Evolutionary conservation across 2,888 invertebrate species (phyloP).

Genomic region (Aromia moschata): DNA sequence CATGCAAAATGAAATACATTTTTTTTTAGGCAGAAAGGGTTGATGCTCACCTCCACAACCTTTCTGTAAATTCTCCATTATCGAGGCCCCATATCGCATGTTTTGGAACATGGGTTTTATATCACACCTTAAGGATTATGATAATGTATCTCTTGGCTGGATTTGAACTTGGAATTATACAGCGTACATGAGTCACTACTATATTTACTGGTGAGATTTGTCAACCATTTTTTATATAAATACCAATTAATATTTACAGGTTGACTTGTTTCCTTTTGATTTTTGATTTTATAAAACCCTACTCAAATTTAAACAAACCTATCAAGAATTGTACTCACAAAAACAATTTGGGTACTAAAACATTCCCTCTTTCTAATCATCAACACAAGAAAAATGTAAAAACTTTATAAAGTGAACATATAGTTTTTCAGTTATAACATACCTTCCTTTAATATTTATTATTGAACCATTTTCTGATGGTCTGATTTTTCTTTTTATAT

Average conservation of each 20-base stretch:
- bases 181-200: slow-evolving; percentile 96
- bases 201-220: slow-evolving; percentile 84
- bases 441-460: not conserved
- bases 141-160: slow-evolving; percentile 93
- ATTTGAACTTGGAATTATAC: slow-evolving; percentile 94
- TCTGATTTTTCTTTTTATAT: too few relatives aligned
- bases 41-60: slow-evolving; percentile 81
- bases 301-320: too few relatives aligned
- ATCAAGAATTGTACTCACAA: too few relatives aligned
- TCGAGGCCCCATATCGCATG: slow-evolving; percentile 81
- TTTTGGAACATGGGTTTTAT: slow-evolving; percentile 94
- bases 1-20: not conserved
- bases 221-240: too few relatives aligned
- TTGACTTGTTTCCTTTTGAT: too few relatives aligned
- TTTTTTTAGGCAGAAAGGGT: slow-evolving; percentile 83
- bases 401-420: too few relatives aligned
- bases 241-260: too few relatives aligned
- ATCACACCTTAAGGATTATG: slow-evolving; percentile 93
- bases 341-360: too few relatives aligned
- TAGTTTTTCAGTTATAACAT: not conserved
- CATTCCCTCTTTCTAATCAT: too few relatives aligned
- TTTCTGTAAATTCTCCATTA: slow-evolving; percentile 74
- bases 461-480: too few relatives aligned
- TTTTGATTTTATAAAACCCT: too few relatives aligned
- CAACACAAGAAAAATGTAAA: too few relatives aligned